Evolutionary conservation across 53 echinoderm and acorn worm genomes (phyloP).

Genomic region (Henricia sp.): DNA sequence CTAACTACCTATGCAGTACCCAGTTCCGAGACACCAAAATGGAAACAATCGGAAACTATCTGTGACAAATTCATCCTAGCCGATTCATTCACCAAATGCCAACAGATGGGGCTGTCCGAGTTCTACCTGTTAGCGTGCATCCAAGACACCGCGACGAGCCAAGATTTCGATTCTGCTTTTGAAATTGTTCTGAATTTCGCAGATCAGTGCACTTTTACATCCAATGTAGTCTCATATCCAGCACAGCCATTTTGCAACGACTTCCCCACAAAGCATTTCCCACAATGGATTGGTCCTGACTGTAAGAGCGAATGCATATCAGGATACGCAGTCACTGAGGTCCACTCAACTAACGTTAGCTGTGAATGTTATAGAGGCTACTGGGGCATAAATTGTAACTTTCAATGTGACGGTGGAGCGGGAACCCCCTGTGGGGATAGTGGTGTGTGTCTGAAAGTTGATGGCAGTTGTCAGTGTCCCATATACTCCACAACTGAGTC

Average conservation of each 20-base stretch:
- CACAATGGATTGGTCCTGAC: constrained; percentile 75
- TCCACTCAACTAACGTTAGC: constrained; percentile 12
- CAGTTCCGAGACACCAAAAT: constrained; percentile 16
- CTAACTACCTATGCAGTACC: constrained; percentile 41
- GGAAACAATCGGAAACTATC: constrained; percentile 16
- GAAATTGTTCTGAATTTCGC: constrained; percentile 78
- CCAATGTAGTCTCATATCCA: constrained; percentile 39
- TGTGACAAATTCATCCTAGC: constrained; percentile 59
- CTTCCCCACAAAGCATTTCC: constrained; percentile 74
- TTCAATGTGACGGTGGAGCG: constrained; percentile 79
- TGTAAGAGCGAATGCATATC: constrained; percentile 74
- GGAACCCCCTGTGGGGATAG: constrained; percentile 71
- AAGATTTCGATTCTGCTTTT: constrained; percentile 51
- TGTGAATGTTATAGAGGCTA: constrained; percentile 80
- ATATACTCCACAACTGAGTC: constrained; percentile 45
- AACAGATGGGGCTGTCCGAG: constrained; percentile 41
- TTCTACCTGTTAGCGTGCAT: constrained; percentile 76
- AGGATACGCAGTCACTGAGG: constrained; percentile 34
- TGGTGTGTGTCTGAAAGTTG: constrained; percentile 60
- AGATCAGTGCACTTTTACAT: constrained; percentile 67
- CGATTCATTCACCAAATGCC: constrained; percentile 32
- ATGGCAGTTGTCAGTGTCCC: constrained; percentile 78
- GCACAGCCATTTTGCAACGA: constrained; percentile 69
- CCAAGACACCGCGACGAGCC: constrained; percentile 58
- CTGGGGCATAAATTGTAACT: constrained; percentile 70